Conservation (phyloP, 2,113 vertebrate genomes). For the Myrmecophaga tridactyla region DNA sequence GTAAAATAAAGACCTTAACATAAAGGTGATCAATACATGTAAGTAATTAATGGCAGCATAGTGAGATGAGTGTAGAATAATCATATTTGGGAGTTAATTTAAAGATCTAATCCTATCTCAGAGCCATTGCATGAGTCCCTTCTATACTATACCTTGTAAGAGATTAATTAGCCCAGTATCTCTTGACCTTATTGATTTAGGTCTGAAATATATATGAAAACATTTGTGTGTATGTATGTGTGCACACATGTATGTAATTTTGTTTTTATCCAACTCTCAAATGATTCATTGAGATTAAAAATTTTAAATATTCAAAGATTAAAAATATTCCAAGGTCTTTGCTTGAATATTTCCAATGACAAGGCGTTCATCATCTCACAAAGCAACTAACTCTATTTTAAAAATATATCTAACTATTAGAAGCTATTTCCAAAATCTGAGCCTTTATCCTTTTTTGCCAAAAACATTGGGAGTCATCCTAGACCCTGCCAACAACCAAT, state of each 20-base stretch:
- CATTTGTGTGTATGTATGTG: not conserved
- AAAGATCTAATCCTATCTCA: not conserved
- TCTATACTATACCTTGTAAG: not conserved
- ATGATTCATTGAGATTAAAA: too few relatives aligned
- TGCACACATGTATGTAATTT: not conserved
- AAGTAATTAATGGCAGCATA: not conserved
- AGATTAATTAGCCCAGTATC: not conserved
- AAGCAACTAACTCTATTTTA: not conserved
- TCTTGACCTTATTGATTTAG: not conserved
- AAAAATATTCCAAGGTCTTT: not conserved
- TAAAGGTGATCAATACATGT: not conserved
- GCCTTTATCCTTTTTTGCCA: not conserved
- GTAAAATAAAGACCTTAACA: not conserved
- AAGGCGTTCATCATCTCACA: not conserved
- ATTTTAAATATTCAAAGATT: not conserved
- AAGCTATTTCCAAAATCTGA: not conserved
- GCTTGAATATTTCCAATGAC: not conserved
- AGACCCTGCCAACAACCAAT: not conserved
- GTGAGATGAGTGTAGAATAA: not conserved
- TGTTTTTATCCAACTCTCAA: not conserved
- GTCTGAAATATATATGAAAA: not conserved
- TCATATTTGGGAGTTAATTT: conserved; percentile 43
- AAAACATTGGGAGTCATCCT: not conserved
- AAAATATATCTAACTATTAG: not conserved
- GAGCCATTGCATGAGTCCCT: not conserved